phyloP scores from a whole-genome alignment of 2,797 vertebrate species.

The Tangara arthus region DNA sequence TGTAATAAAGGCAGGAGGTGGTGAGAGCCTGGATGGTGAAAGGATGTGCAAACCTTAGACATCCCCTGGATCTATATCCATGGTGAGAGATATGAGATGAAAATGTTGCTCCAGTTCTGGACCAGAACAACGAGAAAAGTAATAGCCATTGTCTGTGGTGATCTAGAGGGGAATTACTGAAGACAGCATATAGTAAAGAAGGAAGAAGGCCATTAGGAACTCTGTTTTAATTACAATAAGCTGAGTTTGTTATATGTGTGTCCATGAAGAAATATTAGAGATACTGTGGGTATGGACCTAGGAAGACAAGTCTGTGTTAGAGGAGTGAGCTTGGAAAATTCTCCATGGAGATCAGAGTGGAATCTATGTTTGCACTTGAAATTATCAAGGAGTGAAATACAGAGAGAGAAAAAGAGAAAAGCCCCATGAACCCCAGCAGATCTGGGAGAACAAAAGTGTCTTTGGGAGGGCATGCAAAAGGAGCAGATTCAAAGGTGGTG shows the following conservation, averaged over 20 bases:
- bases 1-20: neutral
- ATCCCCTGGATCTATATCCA: neutral
- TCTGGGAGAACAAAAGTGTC: neutral
- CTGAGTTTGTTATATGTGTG: neutral
- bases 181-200: neutral
- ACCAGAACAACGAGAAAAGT: neutral
- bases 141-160: neutral
- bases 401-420: neutral
- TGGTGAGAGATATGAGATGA: neutral
- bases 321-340: neutral
- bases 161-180: neutral
- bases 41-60: neutral
- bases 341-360: neutral
- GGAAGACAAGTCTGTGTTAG: neutral
- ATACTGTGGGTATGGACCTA: neutral
- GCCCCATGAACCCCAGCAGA: neutral
- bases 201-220: neutral
- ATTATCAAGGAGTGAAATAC: neutral
- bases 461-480: neutral
- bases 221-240: neutral
- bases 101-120: neutral
- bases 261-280: neutral
- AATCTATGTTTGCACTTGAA: neutral
- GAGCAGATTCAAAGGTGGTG: neutral
- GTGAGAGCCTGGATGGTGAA: neutral